Conservation (phyloP, 2,797 vertebrate genomes). For the Mallotus villosus region DNA sequence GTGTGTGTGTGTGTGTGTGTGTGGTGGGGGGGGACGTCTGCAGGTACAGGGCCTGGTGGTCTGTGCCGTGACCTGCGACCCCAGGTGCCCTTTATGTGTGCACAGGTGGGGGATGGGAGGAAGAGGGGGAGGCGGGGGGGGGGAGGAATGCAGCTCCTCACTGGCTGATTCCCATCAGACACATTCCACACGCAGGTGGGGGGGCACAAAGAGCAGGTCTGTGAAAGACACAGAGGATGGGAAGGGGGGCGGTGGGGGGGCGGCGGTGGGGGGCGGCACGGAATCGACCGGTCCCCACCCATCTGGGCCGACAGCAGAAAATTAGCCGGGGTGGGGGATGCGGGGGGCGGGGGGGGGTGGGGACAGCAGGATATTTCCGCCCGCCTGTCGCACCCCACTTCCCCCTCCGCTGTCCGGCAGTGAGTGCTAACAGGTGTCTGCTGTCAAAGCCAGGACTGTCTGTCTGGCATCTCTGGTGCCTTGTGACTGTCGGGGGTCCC, state of each 20-base stretch:
- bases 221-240: conserved; percentile 12
- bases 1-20: background rate
- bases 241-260: too few relatives aligned
- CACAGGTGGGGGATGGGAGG: background rate
- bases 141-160: background rate
- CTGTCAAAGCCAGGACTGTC: conserved; percentile 23
- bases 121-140: background rate
- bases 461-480: background rate
- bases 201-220: conserved; percentile 48
- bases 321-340: conserved; percentile 28
- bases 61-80: conserved; percentile 36
- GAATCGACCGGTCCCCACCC: conserved; percentile 24
- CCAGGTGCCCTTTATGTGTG: conserved; percentile 62
- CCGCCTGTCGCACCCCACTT: background rate
- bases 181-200: conserved; percentile 4
- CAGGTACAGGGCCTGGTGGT: conserved; percentile 29
- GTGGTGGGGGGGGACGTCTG: conserved; percentile 6
- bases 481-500: too few relatives aligned
- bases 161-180: too few relatives aligned
- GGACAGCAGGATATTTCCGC: background rate
- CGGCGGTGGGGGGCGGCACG: conserved; percentile 3
- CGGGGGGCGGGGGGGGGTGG: background rate
- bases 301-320: conserved; percentile 43
- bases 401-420: background rate
- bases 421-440: conserved; percentile 50